phyloP scores from a whole-genome alignment of 2,113 vertebrate genomes.

The Leuciscus idus region DNA sequence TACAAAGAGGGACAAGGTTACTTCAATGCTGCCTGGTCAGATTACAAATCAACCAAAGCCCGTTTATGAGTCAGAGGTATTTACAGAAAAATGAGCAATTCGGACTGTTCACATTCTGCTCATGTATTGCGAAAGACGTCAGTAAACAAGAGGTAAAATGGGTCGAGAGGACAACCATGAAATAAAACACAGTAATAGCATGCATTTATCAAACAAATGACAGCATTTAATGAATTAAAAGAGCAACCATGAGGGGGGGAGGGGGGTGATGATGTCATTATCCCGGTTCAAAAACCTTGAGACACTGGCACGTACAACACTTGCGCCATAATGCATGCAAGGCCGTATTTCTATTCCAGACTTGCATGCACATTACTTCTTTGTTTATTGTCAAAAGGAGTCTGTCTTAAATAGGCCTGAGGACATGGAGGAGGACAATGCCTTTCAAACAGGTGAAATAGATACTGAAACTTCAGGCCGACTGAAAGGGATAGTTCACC shows the following conservation, averaged over 20 bases:
- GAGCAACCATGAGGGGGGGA: background rate
- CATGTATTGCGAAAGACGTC: background rate
- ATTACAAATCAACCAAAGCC: slow-evolving; percentile 21
- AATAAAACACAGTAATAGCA: slow-evolving; percentile 14
- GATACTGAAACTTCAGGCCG: background rate
- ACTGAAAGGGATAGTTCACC: too few relatives aligned
- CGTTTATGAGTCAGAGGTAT: slow-evolving; percentile 5
- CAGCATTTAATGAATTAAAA: background rate
- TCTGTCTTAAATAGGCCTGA: background rate
- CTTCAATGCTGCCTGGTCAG: slow-evolving; percentile 33
- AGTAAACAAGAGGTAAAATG: background rate
- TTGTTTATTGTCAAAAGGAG: background rate
- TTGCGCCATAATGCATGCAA: background rate
- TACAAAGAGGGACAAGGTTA: slow-evolving; percentile 8
- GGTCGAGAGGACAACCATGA: slow-evolving; percentile 7
- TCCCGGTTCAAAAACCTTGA: background rate
- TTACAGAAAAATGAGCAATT: slow-evolving; percentile 10
- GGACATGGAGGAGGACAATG: background rate
- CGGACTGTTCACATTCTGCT: slow-evolving; percentile 4
- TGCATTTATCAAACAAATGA: background rate
- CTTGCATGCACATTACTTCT: background rate
- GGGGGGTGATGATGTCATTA: background rate
- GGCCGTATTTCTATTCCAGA: background rate
- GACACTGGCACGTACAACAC: background rate
- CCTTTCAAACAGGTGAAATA: background rate